Evolutionary conservation across 1,140 invertebrate species (phyloP).

Genomic region (Myzus persicae): DNA sequence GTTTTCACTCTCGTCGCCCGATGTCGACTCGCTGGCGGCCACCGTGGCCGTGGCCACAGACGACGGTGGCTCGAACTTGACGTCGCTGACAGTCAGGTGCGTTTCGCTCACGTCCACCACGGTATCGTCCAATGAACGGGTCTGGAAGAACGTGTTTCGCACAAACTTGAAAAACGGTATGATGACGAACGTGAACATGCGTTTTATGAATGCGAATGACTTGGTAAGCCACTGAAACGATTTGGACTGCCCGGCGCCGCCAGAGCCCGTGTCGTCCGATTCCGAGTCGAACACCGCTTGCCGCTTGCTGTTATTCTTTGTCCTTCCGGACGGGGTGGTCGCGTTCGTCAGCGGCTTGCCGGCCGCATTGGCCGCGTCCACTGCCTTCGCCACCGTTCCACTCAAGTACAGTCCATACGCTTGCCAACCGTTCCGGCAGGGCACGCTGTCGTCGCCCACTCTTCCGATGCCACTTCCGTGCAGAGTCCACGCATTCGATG

Average conservation of each 20-base stretch:
- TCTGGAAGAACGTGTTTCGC: conserved; percentile 51
- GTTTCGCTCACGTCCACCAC: conserved; percentile 57
- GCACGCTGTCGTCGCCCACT: conserved; percentile 29
- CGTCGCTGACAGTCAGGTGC: conserved; percentile 37
- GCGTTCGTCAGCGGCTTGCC: not conserved
- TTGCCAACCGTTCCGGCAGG: conserved; percentile 42
- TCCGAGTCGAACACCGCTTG: conserved; percentile 46
- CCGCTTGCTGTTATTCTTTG: not conserved
- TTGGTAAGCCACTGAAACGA: conserved; percentile 40
- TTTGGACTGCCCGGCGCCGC: not conserved
- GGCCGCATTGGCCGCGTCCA: not conserved
- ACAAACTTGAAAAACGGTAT: conserved; percentile 55
- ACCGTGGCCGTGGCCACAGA: not conserved
- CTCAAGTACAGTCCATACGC: conserved; percentile 36
- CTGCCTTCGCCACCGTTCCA: not conserved
- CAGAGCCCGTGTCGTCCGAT: not conserved
- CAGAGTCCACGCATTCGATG: not conserved
- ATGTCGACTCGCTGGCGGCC: not conserved
- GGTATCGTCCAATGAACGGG: conserved; percentile 38
- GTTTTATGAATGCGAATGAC: conserved; percentile 44
- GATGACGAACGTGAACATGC: conserved; percentile 54
- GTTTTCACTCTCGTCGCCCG: not conserved
- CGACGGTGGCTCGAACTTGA: not conserved
- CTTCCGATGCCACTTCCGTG: not conserved
- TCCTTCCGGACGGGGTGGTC: not conserved